phyloP scores from a whole-genome alignment of 23 tunicate genomes.

The Trididemnum clinides region DNA sequence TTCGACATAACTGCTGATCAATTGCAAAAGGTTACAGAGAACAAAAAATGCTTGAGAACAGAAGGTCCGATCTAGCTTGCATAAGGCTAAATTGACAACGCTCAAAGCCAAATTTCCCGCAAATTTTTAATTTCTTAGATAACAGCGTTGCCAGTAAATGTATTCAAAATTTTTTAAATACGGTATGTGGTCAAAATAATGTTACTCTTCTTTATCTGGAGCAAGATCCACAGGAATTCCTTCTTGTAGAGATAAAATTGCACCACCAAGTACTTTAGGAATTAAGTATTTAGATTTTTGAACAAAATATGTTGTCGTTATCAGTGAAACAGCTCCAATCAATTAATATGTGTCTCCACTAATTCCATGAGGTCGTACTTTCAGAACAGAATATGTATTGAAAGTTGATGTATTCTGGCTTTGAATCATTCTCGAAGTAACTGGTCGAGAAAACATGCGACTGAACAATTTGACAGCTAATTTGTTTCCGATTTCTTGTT shows the following conservation, averaged over 20 bases:
- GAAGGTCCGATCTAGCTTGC: too few species aligned
- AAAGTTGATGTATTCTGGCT: constrained; percentile 44
- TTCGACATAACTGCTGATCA: too few species aligned
- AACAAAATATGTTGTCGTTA: not conserved
- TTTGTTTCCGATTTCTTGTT: too few species aligned
- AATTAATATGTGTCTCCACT: constrained; percentile 59
- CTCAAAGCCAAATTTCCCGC: too few species aligned
- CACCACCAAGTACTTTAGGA: not conserved
- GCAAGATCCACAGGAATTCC: constrained; percentile 32
- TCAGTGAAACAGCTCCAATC: constrained; percentile 27
- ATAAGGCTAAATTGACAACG: too few species aligned
- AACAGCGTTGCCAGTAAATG: too few species aligned
- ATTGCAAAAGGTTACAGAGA: too few species aligned
- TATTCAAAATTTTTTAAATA: too few species aligned
- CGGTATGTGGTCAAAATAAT: too few species aligned
- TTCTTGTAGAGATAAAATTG: not conserved
- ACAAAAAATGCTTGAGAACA: too few species aligned
- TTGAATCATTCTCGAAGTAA: constrained; percentile 10
- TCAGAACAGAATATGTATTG: constrained; percentile 58
- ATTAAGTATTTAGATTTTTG: not conserved
- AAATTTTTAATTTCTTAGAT: too few species aligned
- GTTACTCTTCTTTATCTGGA: constrained; percentile 17
- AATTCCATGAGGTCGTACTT: constrained; percentile 48
- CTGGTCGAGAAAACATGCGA: not conserved
- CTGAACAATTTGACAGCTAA: not conserved